Base-by-base conservation (phyloP, 1,140 invertebrate genomes). In the Sipha flava region DNA sequence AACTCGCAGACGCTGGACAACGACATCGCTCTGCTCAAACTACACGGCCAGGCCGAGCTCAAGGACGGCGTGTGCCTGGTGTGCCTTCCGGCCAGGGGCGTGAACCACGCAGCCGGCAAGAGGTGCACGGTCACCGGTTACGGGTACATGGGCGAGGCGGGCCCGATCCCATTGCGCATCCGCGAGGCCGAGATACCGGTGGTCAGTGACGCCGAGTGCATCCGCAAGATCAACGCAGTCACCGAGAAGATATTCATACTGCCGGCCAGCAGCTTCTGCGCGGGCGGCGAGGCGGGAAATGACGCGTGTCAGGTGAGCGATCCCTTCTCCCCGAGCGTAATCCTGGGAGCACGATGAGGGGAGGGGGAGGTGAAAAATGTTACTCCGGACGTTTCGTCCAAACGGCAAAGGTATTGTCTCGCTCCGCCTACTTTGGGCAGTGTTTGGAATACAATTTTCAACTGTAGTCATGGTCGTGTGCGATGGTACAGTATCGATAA, bases 1-100 rank as follows among this genome's bases (percentile, higher is more conserved):
- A 97, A 98, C 85, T 95, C 93, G 81, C 94, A 97, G 85, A 98
- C 96, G 0, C 87, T 98, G 81, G 95, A 98, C 84, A 97, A 98
- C 84, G 96, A 98, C 84, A 97, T 98, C 81, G 97, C 96, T 0
- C 85, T 98, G 12, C 87, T 98, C 9, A 97, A 97, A 85, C 89
- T 98, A 7, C 91, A 95, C 82, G 93, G 93, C 0, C 94, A 97
- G 84, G 95, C 94, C 0, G 93, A 95, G 85, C 88, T 98, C 3
- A 93, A 91, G 81, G 92, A 93, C 85, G 93, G 92, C 40, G 92
- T 95, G 16, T 93, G 93, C 80, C 84, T 93, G 49, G 95, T 96
- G 9, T 98, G 97, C 85, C 86, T 98, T 45, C 94, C 96, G 37
- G 93, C 93, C 4, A 85, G 94, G 82, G 94, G 93, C 1, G 93